Base-by-base conservation (phyloP, 1,140 invertebrate species). In the Pseudomyrmex cubaensis region DNA sequence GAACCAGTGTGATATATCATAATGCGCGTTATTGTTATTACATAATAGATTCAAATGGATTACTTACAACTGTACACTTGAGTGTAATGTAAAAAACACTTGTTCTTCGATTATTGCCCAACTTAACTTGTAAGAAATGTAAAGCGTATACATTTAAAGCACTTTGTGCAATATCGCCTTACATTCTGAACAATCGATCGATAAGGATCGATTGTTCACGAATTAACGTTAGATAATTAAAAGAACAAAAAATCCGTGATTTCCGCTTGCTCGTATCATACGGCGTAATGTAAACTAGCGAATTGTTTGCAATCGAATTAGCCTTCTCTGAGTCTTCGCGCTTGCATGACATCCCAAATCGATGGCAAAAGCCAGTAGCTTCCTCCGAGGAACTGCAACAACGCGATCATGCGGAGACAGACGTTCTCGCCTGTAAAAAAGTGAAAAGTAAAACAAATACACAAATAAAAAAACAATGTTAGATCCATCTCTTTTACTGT, bases 301-400 rank as follows among this genome's bases (percentile, higher is more conserved):
- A 8, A 15, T 56, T 46, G n/a, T 46, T 57, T 56, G 9, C 50
- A 67, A 67, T 13, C 9, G 1, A 13, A 54, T 70, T 80, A 80
- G 22, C 17, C 20, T 7, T 50, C 54, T 70, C 62, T 80, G 10
- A 57, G 52, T 17, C 62, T 59, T 0, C 62, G 44, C 5, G 54
- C 9, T 66, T 74, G 76, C 46, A 88, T 15, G 8, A 85, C 66
- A 9, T 75, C 67, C 52, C 82, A 7, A 20, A 63, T 7, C 8
- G 86, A 76, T 15, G 67, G 72, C 10, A 70, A 48, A 15, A 80
- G 67, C 86, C 86, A 88, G 12, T 78, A 85, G 5, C 74, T 50
- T 74, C 86, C 87, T n/a, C 87, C 87, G n/a, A 88, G n/a, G 52
- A 88, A 88, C 46, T 78, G 61, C 44, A 88, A 54, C 9, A 78